Evolutionary conservation across 2,888 invertebrate genomes (phyloP).

Genomic region (Stenchaetothrips biformis): DNA sequence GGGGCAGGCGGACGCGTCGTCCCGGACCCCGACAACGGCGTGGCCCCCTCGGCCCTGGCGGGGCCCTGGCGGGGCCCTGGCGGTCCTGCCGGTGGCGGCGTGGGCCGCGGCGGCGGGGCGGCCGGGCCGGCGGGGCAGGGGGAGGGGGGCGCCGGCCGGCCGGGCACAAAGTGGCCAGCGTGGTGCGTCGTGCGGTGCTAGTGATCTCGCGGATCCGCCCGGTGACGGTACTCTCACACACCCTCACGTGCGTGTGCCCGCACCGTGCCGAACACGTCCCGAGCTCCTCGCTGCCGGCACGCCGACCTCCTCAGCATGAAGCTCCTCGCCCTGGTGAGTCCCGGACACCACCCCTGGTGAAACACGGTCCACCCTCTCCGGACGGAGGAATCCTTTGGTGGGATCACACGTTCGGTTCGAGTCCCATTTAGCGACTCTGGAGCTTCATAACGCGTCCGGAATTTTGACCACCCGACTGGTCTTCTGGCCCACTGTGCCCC

Average conservation of each 20-base stretch:
- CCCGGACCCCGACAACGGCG: constrained; percentile 17
- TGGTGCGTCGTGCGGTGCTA: constrained; percentile 6
- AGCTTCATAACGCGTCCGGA: too few species aligned
- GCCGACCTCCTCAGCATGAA: not conserved
- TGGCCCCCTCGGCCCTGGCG: not conserved
- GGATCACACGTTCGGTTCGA: too few species aligned
- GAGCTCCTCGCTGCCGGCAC: not conserved
- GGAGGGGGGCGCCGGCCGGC: too few species aligned
- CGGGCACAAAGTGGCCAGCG: not conserved
- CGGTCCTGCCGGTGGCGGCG: too few species aligned
- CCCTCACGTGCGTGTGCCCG: not conserved
- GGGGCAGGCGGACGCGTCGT: not conserved
- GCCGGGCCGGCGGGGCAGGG: too few species aligned
- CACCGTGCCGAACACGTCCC: not conserved
- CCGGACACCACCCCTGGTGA: not conserved
- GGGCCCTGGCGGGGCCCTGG: not conserved
- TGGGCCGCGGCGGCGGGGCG: too few species aligned
- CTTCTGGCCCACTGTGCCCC: too few species aligned
- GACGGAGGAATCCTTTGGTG: too few species aligned
- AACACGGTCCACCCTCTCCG: too few species aligned
- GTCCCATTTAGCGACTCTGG: too few species aligned
- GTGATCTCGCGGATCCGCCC: constrained; percentile 15
- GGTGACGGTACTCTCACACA: not conserved
- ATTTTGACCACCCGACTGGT: too few species aligned
- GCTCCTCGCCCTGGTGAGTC: constrained; percentile 2